These are phyloP conservation scores for Hirtodrosophila confusa DNA, from an alignment of 2,888 invertebrate genomes.

Conservation along the genomic window DNA sequence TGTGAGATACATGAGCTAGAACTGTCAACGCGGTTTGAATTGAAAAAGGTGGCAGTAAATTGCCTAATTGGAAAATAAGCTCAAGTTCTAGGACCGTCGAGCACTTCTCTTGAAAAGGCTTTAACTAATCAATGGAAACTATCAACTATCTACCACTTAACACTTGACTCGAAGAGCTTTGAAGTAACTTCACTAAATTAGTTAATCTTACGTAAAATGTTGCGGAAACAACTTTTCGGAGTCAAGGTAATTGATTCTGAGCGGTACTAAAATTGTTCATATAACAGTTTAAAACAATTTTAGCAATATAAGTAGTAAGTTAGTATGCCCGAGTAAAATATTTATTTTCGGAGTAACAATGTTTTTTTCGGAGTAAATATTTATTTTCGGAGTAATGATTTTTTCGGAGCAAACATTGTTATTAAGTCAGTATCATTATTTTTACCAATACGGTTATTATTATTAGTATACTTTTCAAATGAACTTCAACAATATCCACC, in stretches of 20 bases:
- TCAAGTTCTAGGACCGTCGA: slow-evolving; percentile 36
- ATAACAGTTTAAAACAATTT: slow-evolving; percentile 5
- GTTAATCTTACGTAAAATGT: slow-evolving; percentile 8
- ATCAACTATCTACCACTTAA: slow-evolving; percentile 24
- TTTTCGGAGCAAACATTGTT: too few relatives aligned
- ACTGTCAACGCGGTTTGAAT: slow-evolving; percentile 31
- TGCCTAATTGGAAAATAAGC: slow-evolving; percentile 62
- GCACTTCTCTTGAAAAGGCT: slow-evolving; percentile 21
- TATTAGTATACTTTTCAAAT: background rate
- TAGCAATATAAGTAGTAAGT: background rate
- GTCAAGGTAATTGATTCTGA: slow-evolving; percentile 36
- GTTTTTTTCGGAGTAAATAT: background rate
- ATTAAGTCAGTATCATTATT: background rate
- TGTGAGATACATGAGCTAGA: slow-evolving; percentile 21
- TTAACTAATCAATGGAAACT: slow-evolving; percentile 19
- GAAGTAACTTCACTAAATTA: slow-evolving; percentile 7
- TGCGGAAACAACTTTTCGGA: slow-evolving; percentile 25
- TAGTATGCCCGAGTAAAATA: background rate
- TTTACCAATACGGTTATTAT: background rate
- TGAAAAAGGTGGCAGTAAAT: slow-evolving; percentile 42
- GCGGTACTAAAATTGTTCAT: slow-evolving; percentile 2
- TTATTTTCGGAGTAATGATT: too few relatives aligned
- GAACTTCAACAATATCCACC: background rate
- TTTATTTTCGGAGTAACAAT: background rate
- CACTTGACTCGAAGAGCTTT: slow-evolving; percentile 22